Evolutionary conservation across 2,113 vertebrate genomes (phyloP).

Genomic region (Ptyas mucosa): DNA sequence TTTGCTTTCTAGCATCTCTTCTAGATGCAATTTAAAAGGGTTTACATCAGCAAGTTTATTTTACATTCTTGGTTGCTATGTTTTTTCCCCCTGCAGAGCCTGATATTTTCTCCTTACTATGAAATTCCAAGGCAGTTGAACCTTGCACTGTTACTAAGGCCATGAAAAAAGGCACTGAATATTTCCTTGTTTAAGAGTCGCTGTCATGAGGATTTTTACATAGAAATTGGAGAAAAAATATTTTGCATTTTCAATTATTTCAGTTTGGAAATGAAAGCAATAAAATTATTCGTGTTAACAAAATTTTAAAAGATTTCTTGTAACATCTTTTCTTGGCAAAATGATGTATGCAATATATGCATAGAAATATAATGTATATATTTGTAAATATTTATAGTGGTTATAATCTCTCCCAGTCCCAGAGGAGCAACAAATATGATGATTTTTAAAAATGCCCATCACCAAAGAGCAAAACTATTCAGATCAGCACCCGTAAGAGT

Average conservation of each 20-base stretch:
- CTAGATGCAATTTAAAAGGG: not conserved
- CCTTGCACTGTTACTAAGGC: not conserved
- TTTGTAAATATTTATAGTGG: not conserved
- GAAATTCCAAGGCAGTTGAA: not conserved
- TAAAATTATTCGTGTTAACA: conserved; percentile 47
- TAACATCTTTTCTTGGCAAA: not conserved
- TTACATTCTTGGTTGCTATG: not conserved
- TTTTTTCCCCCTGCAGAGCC: not conserved
- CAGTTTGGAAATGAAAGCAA: conserved; percentile 28
- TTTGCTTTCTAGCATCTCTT: not conserved
- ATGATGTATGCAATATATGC: not conserved
- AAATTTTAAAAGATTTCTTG: not conserved
- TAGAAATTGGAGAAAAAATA: not conserved
- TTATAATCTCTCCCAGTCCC: not conserved
- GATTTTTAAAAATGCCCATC: not conserved
- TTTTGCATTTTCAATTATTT: not conserved
- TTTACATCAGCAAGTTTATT: not conserved
- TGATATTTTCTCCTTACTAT: conserved; percentile 21
- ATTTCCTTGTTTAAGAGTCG: not conserved
- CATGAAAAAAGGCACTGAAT: not conserved
- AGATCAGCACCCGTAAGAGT: not conserved
- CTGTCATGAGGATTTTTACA: conserved; percentile 14
- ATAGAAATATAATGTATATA: not conserved
- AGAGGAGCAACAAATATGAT: not conserved
- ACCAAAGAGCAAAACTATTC: not conserved